phyloP scores from a whole-genome alignment of 2,888 invertebrate genomes.

The Drosophila tanythrix region DNA sequence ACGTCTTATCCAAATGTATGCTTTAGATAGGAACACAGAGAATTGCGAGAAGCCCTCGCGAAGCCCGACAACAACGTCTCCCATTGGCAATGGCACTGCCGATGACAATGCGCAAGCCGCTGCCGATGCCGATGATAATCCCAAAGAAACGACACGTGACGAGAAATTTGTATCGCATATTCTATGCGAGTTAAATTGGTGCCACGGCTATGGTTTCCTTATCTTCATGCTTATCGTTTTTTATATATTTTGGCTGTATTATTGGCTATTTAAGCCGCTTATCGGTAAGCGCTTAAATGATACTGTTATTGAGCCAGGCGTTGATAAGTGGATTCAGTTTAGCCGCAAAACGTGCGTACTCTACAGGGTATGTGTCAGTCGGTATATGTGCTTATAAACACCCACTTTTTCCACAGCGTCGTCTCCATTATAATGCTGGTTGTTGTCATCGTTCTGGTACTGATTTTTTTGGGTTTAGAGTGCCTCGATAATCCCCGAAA shows the following conservation, averaged over 20 bases:
- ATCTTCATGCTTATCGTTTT: constrained; percentile 14
- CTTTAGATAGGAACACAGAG: neutral
- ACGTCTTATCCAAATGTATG: neutral
- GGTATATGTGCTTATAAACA: neutral
- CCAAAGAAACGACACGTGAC: neutral
- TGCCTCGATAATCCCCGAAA: constrained; percentile 10
- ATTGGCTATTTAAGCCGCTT: constrained; percentile 48
- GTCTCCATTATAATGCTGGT: constrained; percentile 33
- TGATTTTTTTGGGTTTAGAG: constrained; percentile 17
- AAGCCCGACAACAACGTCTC: neutral
- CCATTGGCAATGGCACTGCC: neutral
- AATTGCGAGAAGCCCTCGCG: neutral
- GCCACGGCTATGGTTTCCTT: constrained; percentile 42
- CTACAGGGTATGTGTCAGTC: neutral
- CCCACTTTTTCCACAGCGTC: constrained; percentile 2
- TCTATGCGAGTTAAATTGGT: constrained; percentile 39
- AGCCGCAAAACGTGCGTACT: constrained; percentile 43
- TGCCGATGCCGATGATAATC: neutral
- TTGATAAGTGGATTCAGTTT: constrained; percentile 47
- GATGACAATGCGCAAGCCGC: neutral
- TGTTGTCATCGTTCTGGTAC: neutral
- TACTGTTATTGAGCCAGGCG: constrained; percentile 17
- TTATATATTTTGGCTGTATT: constrained; percentile 53
- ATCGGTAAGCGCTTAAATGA: constrained; percentile 42
- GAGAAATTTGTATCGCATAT: neutral